phyloP scores from a whole-genome alignment of 1,140 invertebrate genomes.

The Cyphomyrmex costatus region DNA sequence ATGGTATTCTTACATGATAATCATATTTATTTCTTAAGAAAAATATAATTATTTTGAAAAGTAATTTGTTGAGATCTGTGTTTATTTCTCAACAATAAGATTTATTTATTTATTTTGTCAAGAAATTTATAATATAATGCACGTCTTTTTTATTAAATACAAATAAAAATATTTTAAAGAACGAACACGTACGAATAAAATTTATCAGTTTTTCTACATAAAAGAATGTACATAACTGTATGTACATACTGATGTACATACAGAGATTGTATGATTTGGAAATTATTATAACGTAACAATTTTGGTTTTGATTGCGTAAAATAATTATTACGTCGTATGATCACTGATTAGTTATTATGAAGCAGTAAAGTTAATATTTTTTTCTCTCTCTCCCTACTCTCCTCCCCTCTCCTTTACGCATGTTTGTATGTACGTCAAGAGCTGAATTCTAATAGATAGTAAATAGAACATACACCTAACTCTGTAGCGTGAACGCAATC shows the following conservation, averaged over 20 bases:
- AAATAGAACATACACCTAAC: conserved; percentile 53
- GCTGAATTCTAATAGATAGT: conserved; percentile 64
- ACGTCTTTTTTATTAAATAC: no score
- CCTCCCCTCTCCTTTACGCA: background rate
- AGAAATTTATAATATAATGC: no score
- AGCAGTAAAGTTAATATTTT: background rate
- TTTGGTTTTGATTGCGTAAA: conserved; percentile 31
- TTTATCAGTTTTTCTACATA: background rate
- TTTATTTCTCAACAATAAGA: background rate
- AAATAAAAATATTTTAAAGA: conserved; percentile 16
- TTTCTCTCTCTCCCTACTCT: background rate
- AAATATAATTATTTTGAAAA: conserved; percentile 10
- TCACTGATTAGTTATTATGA: background rate
- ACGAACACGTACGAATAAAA: background rate
- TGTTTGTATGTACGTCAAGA: conserved; percentile 4
- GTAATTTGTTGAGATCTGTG: background rate
- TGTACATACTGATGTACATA: no score
- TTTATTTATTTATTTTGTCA: background rate
- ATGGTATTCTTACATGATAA: background rate
- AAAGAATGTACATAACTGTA: background rate
- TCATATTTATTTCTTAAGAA: background rate
- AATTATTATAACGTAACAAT: no score
- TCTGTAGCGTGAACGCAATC: conserved; percentile 68
- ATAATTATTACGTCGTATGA: conserved; percentile 46
- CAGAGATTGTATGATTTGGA: no score